Evolutionary conservation across 2,888 invertebrate species (phyloP).

Genomic region (Crioceris asparagi): DNA sequence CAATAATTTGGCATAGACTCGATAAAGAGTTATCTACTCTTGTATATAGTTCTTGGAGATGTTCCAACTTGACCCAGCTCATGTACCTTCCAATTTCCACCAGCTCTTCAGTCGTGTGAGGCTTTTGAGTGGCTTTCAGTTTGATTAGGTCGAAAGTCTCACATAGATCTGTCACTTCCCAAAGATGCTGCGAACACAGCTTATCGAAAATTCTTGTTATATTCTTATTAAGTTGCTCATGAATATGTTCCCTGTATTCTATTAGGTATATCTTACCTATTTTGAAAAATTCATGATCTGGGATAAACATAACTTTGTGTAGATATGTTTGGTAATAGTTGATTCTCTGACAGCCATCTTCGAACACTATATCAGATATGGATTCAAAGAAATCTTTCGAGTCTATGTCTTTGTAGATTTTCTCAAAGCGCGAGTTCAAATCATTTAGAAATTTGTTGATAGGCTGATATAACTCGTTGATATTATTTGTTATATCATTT

Average conservation of each 20-base stretch:
- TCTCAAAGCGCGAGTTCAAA: constrained; percentile 44
- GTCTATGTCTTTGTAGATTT: constrained; percentile 37
- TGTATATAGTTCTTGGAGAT: constrained; percentile 55
- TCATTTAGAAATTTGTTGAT: constrained; percentile 43
- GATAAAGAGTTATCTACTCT: constrained; percentile 56
- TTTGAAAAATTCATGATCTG: constrained; percentile 55
- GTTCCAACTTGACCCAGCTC: constrained; percentile 58
- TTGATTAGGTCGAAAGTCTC: constrained; percentile 59
- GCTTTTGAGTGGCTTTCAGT: constrained; percentile 55
- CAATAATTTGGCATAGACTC: constrained; percentile 57
- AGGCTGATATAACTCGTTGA: constrained; percentile 46
- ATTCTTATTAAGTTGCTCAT: constrained; percentile 44
- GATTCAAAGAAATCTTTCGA: constrained; percentile 14
- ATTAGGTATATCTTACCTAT: constrained; percentile 50
- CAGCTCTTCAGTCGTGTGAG: constrained; percentile 67
- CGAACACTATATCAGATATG: constrained; percentile 43
- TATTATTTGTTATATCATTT: constrained; percentile 40
- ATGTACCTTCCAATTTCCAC: constrained; percentile 61
- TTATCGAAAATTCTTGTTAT: constrained; percentile 50
- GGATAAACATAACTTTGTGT: constrained; percentile 47
- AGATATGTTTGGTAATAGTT: constrained; percentile 45
- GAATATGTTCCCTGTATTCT: constrained; percentile 49
- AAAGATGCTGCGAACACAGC: constrained; percentile 51
- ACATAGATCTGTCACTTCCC: constrained; percentile 56
- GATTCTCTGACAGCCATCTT: constrained; percentile 49